A percentile compares a stretch with the other conserved stretches of the same genome.
These are phyloP conservation scores for Pyrochroa serraticornis DNA, from an alignment of 2,888 invertebrate genomes.

Conservation along the genomic window DNA sequence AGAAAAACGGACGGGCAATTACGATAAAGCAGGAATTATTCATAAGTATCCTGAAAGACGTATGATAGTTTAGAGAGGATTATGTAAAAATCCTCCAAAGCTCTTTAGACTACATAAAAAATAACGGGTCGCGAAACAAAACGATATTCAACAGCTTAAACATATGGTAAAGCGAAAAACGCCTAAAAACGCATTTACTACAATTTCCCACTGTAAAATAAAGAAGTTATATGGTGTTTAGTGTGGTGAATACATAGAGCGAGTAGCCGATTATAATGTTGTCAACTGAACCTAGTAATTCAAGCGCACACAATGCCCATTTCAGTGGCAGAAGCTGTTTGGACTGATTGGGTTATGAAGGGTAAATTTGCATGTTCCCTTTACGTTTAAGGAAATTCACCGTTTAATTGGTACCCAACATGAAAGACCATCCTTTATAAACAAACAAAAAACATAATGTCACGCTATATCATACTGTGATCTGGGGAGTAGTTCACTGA, in stretches of 20 bases:
- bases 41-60: too few species aligned
- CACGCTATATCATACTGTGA: conserved; percentile 12
- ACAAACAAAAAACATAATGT: conserved; percentile 10
- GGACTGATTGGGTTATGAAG: conserved; percentile 6
- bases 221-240: too few species aligned
- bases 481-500: conserved; percentile 10
- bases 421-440: conserved; percentile 8
- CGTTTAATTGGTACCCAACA: conserved; percentile 14
- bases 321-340: conserved; percentile 1
- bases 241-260: background rate
- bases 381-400: conserved; percentile 9
- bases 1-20: too few species aligned
- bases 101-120: too few species aligned
- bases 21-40: too few species aligned
- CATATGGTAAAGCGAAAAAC: background rate
- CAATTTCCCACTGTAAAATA: too few species aligned
- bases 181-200: background rate
- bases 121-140: too few species aligned
- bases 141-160: background rate
- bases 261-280: conserved; percentile 1
- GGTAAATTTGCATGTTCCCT: conserved; percentile 6
- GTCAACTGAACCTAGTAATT: background rate
- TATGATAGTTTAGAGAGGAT: too few species aligned
- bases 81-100: too few species aligned
- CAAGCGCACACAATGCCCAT: conserved; percentile 2